A percentile compares a stretch with the other conserved stretches of the same genome.
Conservation (phyloP, 2,113 vertebrate species). For the Hiodon tergisus region DNA sequence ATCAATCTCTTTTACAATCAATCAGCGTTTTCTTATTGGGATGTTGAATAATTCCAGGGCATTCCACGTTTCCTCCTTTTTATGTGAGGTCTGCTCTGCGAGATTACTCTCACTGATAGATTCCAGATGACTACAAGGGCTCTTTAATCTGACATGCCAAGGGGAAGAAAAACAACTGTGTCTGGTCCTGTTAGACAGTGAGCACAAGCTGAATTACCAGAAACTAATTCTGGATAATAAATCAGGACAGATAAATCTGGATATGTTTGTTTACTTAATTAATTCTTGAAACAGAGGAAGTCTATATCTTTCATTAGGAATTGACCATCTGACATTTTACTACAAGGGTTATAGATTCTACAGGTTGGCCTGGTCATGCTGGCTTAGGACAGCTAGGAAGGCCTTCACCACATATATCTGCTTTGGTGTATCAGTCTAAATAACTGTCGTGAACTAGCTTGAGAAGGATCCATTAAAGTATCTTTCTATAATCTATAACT, state of each 20-base stretch:
- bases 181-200: conserved; percentile 52
- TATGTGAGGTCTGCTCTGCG: conserved; percentile 32
- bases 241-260: too few species aligned
- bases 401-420: background rate
- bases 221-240: background rate
- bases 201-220: conserved; percentile 32
- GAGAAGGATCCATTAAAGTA: too few species aligned
- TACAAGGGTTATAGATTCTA: background rate
- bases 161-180: conserved; percentile 58
- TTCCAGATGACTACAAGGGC: conserved; percentile 62
- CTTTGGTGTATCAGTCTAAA: too few species aligned
- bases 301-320: background rate
- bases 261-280: background rate
- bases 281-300: background rate
- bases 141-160: conserved; percentile 60
- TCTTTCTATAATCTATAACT: too few species aligned
- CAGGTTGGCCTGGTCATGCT: background rate
- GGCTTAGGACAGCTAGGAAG: background rate
- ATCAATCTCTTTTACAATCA: conserved; percentile 53
- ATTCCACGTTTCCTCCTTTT: conserved; percentile 62
- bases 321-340: background rate
- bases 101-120: conserved; percentile 44
- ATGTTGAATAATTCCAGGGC: conserved; percentile 58
- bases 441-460: too few species aligned
- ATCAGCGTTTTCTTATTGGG: conserved; percentile 53